Conservation (phyloP, 2,113 vertebrate genomes). For the Gallinago jamesoni region DNA sequence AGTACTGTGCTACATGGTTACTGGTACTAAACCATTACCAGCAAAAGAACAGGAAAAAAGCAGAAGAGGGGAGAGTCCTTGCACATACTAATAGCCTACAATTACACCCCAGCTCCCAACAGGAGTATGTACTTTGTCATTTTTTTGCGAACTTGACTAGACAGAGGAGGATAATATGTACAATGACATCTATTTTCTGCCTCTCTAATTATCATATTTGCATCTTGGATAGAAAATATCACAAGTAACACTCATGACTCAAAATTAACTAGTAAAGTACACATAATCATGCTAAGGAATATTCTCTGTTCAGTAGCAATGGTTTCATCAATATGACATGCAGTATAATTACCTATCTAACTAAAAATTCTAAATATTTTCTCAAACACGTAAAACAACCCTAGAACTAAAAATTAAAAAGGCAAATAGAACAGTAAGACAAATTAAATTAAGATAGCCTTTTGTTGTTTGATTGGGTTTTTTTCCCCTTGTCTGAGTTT, state of each 20-base stretch:
- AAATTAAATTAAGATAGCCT: neutral
- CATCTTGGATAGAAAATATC: neutral
- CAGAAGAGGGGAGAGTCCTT: neutral
- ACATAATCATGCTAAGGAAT: neutral
- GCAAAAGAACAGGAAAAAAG: neutral
- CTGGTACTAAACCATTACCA: neutral
- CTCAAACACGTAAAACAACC: rapidly evolving
- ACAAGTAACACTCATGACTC: neutral
- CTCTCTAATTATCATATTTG: neutral
- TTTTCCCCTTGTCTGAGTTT: neutral
- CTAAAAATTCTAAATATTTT: neutral
- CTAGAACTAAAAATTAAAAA: neutral
- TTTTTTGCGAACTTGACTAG: neutral
- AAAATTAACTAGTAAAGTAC: neutral
- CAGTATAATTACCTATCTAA: neutral
- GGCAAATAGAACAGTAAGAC: neutral
- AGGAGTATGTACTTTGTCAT: neutral
- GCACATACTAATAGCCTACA: neutral
- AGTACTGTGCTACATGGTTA: neutral
- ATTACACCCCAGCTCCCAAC: rapidly evolving
- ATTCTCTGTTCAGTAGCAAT: neutral
- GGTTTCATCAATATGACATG: neutral
- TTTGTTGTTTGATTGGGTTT: neutral
- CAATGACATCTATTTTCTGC: neutral
- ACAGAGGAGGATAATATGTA: neutral